Evolutionary conservation across 2,797 vertebrate species (phyloP), one percentile per base, ranked within the genome.

Genomic region (Harpagifer antarcticus): DNA sequence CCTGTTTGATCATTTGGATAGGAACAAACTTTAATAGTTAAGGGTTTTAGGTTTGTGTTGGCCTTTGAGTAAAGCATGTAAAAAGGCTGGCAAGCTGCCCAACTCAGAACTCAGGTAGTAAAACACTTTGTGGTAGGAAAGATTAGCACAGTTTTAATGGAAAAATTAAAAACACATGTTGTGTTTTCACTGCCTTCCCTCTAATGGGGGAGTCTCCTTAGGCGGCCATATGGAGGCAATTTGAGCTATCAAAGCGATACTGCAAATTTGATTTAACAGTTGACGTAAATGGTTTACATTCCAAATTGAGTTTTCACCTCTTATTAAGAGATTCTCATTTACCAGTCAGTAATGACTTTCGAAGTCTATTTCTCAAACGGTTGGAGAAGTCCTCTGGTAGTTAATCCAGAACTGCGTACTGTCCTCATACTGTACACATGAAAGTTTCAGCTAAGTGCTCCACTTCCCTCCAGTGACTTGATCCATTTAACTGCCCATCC

Each of bases 401-500:
- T 23, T 92, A 90, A 92, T 91, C 88, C 79, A 80, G 55, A 78
- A 74, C 78, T 5, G 58, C 12, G 13, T 83, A 76, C 76, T 15
- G 3, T 81, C 76, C 73, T 76, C 68, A 72, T 71, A 74, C 70
- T 63, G 49, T 83, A 82, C 71, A 84, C 87, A 87, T 89, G 83
- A 86, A 91, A 78, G 78, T 89, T 86, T 81, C 59, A 76, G 12
- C 83, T 86, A 91, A 90, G 89, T 85, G 86, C 76, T 80, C 72
- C 72, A 83, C 88, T 89, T 89, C 86, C 80, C 79, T 85, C 45
- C 58, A 85, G 62, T 74, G 87, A 81, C 86, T 89, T 92, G 89
- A 93, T 91, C 92, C 88, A 86, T 86, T 92, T 93, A 93, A 90
- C 86, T 86, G 85, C 53, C 82, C 88, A 84, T 91, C 86, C 79